A percentile compares a stretch with the other conserved stretches of the same genome.
Conservation (phyloP, 2,888 invertebrate species). For the Escarpia spicata region DNA sequence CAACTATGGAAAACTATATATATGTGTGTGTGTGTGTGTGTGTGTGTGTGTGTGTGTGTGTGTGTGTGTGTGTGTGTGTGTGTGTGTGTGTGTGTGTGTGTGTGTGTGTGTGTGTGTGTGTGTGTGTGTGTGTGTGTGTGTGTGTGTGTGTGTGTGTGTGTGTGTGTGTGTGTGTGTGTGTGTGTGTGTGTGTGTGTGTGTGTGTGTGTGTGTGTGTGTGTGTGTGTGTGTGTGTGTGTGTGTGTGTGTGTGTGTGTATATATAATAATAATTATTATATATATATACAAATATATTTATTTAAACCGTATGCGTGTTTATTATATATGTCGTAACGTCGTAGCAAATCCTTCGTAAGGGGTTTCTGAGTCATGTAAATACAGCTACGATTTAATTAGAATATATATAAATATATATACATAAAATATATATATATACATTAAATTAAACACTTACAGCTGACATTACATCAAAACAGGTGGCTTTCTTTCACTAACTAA, state of each 20-base stretch:
- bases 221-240: constrained; percentile 21
- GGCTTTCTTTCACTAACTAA: no score
- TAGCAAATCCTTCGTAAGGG: no score
- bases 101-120: neutral
- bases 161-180: neutral
- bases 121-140: constrained; percentile 14
- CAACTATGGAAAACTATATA: no score
- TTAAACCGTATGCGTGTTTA: no score
- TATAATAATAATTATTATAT: neutral
- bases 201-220: constrained; percentile 7
- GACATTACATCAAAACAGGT: no score
- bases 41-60: neutral
- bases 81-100: constrained; percentile 22
- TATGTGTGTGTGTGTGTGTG: neutral
- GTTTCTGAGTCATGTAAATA: no score
- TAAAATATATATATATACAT: no score
- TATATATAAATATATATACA: no score
- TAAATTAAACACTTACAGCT: no score
- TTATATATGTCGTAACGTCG: no score
- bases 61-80: constrained; percentile 10
- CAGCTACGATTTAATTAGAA: no score
- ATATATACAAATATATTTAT: neutral
- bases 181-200: constrained; percentile 18
- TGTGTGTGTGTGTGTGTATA: constrained; percentile 20
- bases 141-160: constrained; percentile 14